These are phyloP conservation scores for Incurvaria masculella DNA, from an alignment of 2,888 invertebrate species.

Conservation along the genomic window DNA sequence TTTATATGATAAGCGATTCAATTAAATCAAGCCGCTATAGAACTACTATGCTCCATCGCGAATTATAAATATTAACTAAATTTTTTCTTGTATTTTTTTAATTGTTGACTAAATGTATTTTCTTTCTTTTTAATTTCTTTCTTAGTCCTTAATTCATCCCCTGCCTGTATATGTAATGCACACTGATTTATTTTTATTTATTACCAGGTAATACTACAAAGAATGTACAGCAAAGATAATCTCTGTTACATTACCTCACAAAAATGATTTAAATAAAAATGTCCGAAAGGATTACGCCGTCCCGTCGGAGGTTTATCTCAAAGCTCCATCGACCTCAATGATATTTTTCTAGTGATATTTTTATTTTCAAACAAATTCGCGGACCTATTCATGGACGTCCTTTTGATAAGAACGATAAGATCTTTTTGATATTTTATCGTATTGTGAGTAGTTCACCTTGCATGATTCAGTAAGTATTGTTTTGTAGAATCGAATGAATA, in stretches of 20 bases:
- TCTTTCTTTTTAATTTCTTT: too few species aligned
- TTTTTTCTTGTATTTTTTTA: too few species aligned
- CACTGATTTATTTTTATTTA: too few species aligned
- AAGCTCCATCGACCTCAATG: neutral
- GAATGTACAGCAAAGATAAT: conserved; percentile 7
- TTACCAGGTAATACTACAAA: conserved; percentile 5
- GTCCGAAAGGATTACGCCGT: neutral
- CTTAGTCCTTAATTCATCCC: too few species aligned
- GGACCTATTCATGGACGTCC: neutral
- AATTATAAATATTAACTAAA: too few species aligned
- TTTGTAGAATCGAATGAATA: too few species aligned
- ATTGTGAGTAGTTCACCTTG: too few species aligned
- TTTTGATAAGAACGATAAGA: neutral
- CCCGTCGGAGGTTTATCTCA: neutral
- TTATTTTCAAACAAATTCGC: neutral
- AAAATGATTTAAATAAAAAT: conserved; percentile 3
- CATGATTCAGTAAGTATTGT: neutral
- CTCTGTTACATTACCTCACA: conserved; percentile 4
- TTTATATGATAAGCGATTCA: too few species aligned
- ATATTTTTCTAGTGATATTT: neutral
- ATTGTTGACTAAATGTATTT: too few species aligned
- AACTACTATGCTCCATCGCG: too few species aligned
- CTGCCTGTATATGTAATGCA: too few species aligned
- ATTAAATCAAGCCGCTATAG: too few species aligned
- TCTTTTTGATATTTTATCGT: neutral